Conservation (phyloP, 2,113 vertebrate species). For the Laticauda laticaudata region DNA sequence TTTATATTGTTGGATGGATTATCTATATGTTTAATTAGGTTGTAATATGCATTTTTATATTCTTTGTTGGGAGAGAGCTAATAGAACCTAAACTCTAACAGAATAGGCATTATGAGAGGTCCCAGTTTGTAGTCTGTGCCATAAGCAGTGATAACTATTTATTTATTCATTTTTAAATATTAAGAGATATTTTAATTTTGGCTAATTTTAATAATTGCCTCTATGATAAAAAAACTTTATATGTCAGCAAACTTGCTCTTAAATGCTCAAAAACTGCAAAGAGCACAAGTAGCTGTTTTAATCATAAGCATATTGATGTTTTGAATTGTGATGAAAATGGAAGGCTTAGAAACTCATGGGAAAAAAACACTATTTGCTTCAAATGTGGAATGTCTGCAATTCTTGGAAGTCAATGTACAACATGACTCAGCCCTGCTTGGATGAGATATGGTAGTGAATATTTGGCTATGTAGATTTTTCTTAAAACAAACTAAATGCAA, state of each 20-base stretch:
- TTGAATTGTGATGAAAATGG: conserved; percentile 1
- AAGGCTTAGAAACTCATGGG: conserved; percentile 39
- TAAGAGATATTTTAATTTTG: neutral
- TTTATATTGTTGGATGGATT: neutral
- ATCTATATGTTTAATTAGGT: neutral
- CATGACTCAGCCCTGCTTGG: conserved; percentile 42
- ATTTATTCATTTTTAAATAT: neutral
- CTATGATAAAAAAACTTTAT: neutral
- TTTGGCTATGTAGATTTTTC: conserved; percentile 8
- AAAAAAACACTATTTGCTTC: conserved; percentile 27
- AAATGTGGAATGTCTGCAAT: conserved; percentile 30
- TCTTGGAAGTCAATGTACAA: conserved; percentile 16
- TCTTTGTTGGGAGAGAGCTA: neutral
- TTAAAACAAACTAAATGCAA: neutral
- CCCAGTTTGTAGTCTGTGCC: neutral
- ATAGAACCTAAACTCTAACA: neutral
- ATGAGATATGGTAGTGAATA: conserved; percentile 25
- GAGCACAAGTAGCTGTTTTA: conserved; percentile 9
- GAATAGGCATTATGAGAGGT: neutral
- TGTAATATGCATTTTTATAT: neutral
- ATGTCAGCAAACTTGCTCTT: neutral
- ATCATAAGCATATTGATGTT: conserved; percentile 30
- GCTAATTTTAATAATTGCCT: conserved; percentile 18
- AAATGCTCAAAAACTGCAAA: conserved; percentile 39
- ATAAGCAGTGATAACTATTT: neutral